phyloP scores from a whole-genome alignment of 2,888 invertebrate genomes.

The Frankliniella intonsa region DNA sequence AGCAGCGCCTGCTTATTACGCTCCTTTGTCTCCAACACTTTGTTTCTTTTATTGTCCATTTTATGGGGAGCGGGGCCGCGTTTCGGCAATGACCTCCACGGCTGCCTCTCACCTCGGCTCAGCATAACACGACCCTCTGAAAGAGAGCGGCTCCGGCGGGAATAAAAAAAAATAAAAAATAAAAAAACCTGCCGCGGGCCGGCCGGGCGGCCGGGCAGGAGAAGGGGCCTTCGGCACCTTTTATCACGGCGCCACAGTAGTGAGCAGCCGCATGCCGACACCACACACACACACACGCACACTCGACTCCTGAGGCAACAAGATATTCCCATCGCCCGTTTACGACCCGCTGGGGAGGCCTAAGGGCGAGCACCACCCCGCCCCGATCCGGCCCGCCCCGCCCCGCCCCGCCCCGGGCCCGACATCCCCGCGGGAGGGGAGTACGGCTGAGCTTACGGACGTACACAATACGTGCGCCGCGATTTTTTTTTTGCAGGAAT shows the following conservation, averaged over 20 bases:
- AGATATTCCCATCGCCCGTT: background rate
- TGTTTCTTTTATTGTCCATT: slow-evolving; percentile 25
- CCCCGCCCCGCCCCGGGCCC: background rate
- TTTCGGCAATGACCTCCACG: slow-evolving; percentile 2
- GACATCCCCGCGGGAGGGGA: background rate
- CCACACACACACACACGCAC: background rate
- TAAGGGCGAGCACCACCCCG: background rate
- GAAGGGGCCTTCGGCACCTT: too few species aligned
- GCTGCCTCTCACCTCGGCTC: background rate
- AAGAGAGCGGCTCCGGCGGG: background rate
- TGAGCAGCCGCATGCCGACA: background rate
- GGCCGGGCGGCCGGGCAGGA: too few species aligned
- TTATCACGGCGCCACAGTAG: too few species aligned
- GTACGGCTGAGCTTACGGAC: too few species aligned
- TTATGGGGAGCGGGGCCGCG: background rate
- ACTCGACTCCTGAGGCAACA: background rate
- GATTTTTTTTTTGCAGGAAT: too few species aligned
- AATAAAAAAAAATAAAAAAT: too few species aligned
- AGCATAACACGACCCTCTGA: background rate
- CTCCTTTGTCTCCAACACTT: slow-evolving; percentile 18
- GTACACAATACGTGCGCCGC: too few species aligned
- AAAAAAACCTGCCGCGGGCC: too few species aligned
- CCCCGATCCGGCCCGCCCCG: background rate
- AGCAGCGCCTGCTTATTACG: slow-evolving; percentile 8
- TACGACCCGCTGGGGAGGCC: background rate